phyloP scores from a whole-genome alignment of 2,797 vertebrate species.

The Sebastes alutus region DNA sequence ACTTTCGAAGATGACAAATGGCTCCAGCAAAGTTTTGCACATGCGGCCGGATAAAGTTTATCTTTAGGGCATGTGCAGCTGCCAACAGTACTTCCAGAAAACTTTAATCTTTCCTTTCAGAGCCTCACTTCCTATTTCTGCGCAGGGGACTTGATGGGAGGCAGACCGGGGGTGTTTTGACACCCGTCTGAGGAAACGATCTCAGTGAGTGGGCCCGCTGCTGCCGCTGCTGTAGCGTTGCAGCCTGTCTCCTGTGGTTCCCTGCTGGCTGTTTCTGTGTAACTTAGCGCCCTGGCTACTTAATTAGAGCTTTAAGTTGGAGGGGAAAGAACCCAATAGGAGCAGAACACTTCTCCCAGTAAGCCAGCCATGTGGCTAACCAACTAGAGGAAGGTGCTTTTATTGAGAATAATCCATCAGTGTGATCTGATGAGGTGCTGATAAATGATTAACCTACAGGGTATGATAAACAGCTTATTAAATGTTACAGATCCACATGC shows the following conservation, averaged over 20 bases:
- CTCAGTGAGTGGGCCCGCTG: slow-evolving; percentile 67
- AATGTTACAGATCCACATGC: slow-evolving; percentile 64
- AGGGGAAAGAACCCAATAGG: slow-evolving; percentile 29
- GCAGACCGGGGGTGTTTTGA: slow-evolving; percentile 84
- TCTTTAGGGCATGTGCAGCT: slow-evolving; percentile 88
- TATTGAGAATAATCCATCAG: slow-evolving; percentile 77
- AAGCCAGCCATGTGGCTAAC: slow-evolving; percentile 36
- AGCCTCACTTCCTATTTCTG: slow-evolving; percentile 84
- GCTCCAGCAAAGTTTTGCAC: slow-evolving; percentile 84
- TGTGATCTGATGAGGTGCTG: slow-evolving; percentile 66
- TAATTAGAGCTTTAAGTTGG: slow-evolving; percentile 73
- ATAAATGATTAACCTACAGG: slow-evolving; percentile 72
- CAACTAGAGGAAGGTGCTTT: slow-evolving; percentile 58
- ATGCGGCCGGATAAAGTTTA: slow-evolving; percentile 86
- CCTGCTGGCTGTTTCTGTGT: slow-evolving; percentile 71
- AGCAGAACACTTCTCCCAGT: slow-evolving; percentile 39
- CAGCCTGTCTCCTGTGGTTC: slow-evolving; percentile 71
- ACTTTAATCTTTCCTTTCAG: slow-evolving; percentile 88
- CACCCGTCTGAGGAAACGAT: slow-evolving; percentile 78
- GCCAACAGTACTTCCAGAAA: slow-evolving; percentile 87
- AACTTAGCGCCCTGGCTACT: slow-evolving; percentile 69
- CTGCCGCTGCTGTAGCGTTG: slow-evolving; percentile 70
- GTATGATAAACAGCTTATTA: slow-evolving; percentile 76
- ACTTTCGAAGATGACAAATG: slow-evolving; percentile 89
- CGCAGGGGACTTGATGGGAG: slow-evolving; percentile 83